A percentile compares a stretch with the other conserved stretches of the same genome.
These are phyloP conservation scores for Premnoplex brunnescens DNA, from an alignment of 2,797 vertebrate genomes.

Conservation along the genomic window DNA sequence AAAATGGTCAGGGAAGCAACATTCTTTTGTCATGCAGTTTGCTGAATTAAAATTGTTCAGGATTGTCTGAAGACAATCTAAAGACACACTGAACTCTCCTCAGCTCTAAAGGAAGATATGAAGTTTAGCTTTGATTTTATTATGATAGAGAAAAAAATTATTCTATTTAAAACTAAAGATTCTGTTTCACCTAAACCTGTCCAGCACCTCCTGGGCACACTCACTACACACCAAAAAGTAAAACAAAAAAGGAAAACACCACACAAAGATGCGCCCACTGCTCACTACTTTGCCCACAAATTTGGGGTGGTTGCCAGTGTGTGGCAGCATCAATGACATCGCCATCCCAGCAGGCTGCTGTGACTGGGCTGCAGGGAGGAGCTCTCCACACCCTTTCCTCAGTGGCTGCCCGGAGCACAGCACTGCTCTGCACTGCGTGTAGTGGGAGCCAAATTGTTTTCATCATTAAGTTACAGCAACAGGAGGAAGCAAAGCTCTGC, in stretches of 20 bases:
- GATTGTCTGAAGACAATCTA: background rate
- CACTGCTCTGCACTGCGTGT: accelerated
- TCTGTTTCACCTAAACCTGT: background rate
- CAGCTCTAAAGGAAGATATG: background rate
- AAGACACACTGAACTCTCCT: background rate
- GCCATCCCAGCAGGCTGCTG: background rate
- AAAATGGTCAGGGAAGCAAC: background rate
- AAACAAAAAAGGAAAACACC: background rate
- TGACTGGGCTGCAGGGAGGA: background rate
- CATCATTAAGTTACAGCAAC: background rate
- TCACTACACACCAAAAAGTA: background rate
- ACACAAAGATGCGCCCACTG: background rate
- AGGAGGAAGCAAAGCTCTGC: background rate
- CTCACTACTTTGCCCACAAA: background rate
- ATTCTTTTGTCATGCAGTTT: background rate
- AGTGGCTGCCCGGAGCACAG: accelerated
- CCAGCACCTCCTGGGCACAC: background rate
- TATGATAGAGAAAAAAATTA: background rate
- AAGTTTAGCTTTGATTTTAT: background rate
- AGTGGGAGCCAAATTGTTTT: background rate
- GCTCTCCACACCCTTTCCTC: background rate
- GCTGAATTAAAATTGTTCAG: background rate
- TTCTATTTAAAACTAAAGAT: background rate
- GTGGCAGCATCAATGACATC: background rate
- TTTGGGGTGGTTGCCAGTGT: background rate